Evolutionary conservation across 2,888 invertebrate species (phyloP).

Genomic region (Hybos culiciformis): DNA sequence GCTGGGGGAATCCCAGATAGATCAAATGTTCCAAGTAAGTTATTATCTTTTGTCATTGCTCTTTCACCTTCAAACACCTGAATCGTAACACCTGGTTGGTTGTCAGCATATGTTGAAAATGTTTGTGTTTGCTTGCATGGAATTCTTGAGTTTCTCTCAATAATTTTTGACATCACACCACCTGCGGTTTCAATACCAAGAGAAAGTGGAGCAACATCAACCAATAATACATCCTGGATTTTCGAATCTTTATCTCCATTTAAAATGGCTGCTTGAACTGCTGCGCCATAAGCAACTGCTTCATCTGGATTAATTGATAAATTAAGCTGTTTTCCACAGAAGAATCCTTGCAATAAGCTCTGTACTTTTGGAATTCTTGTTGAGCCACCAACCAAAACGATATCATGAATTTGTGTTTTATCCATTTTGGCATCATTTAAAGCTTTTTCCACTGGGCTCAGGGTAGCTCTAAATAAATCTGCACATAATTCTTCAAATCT

Average conservation of each 20-base stretch:
- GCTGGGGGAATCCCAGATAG: constrained; percentile 92
- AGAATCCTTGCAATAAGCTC: constrained; percentile 57
- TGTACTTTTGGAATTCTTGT: constrained; percentile 70
- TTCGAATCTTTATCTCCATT: constrained; percentile 53
- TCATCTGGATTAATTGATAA: constrained; percentile 69
- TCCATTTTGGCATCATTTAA: constrained; percentile 65
- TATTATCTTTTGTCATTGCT: constrained; percentile 88
- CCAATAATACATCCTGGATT: constrained; percentile 59
- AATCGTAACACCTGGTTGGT: constrained; percentile 61
- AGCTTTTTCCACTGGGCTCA: constrained; percentile 67
- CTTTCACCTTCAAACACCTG: constrained; percentile 66
- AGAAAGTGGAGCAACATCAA: constrained; percentile 55
- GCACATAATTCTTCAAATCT: constrained; percentile 63
- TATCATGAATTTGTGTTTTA: constrained; percentile 59
- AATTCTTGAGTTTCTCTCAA: constrained; percentile 56
- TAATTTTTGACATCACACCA: constrained; percentile 65
- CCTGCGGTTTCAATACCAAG: constrained; percentile 68
- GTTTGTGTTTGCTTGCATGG: constrained; percentile 59
- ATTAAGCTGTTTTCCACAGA: constrained; percentile 57
- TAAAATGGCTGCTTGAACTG: constrained; percentile 59
- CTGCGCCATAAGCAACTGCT: constrained; percentile 67
- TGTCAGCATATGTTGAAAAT: constrained; percentile 70
- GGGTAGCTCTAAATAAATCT: constrained; percentile 55
- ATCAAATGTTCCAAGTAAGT: constrained; percentile 89
- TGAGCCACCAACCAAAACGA: constrained; percentile 71